Conservation (phyloP, 35 echinoderm and acorn worm species). For the Anneissia japonica region DNA sequence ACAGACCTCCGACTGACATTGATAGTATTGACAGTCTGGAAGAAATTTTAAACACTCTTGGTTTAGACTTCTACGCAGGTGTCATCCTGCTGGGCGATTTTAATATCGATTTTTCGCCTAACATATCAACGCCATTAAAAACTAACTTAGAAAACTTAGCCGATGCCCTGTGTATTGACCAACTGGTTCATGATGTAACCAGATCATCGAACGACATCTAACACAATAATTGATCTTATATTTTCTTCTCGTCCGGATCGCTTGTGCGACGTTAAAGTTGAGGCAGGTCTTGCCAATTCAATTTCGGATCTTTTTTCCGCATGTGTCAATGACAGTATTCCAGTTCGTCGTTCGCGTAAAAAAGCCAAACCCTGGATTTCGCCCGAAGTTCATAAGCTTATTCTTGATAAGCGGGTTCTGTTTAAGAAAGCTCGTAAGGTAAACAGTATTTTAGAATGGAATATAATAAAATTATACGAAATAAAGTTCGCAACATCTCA, state of each 20-base stretch:
- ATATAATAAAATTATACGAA: not conserved
- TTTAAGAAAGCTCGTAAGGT: not conserved
- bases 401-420: not conserved
- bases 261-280: not conserved
- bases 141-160: not conserved
- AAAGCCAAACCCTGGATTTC: not conserved
- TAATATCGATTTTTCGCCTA: not conserved
- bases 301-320: not conserved
- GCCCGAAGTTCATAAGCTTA: not conserved
- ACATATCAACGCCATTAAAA: not conserved
- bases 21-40: not conserved
- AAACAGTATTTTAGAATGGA: not conserved
- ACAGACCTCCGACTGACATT: not conserved
- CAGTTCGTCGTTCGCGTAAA: not conserved
- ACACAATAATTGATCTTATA: not conserved
- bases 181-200: not conserved
- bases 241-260: not conserved
- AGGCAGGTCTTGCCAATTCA: not conserved
- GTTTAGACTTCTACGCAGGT: not conserved
- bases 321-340: not conserved
- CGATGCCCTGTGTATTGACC: not conserved
- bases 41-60: not conserved
- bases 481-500: not conserved
- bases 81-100: not conserved
- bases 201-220: not conserved